Evolutionary conservation across 2,113 vertebrate species (phyloP), one percentile per base, ranked within the genome.

Genomic region (Cathartes aura): DNA sequence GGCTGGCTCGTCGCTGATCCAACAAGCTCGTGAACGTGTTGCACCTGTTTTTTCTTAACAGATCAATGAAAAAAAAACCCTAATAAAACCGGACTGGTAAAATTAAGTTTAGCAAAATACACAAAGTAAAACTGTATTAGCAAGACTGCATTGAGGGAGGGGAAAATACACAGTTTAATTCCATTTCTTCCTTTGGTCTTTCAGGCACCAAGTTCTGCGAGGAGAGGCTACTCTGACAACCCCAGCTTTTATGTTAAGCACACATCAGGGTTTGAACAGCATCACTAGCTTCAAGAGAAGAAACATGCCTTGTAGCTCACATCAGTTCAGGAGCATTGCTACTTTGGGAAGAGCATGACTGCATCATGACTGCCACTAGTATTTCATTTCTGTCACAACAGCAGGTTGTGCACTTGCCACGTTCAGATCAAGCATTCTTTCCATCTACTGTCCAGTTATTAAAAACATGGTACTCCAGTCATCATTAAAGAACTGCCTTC

Each of bases 401-500:
- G 19, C 42, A 7, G 27, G 27, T 59, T 47, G 48, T 20, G 12
- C 36, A 8, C 14, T 68, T 55, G 52, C 30, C 29, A 3, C 12
- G 0, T n/a, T 30, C 60, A 18, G 36, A 26, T 29, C 15, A 9
- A n/a, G 18, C 11, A 1, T 74, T 74, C 36, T 68, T 82, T 43
- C n/a, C 21, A 0, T 43, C 30, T 4, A 0, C 60, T 53, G 12
- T 23, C 23, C 42, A 8, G 5, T 76, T 63, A 45, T 10, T 76
- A 36, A 74, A 78, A 93, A 40, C 87, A 98, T 98, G 98, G 88
- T 93, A 24, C 92, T 98, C 11, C 97, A 34, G 78, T 81, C 95
- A 42, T 96, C 93, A 8, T 43, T 97, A 29, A 98, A 97, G 94
- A 98, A 90, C n/a, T 97, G 96, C 62, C 86, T 97, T 72, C 96